phyloP scores from a whole-genome alignment of 2,113 vertebrate genomes.

The Paracanthobrama guichenoti region DNA sequence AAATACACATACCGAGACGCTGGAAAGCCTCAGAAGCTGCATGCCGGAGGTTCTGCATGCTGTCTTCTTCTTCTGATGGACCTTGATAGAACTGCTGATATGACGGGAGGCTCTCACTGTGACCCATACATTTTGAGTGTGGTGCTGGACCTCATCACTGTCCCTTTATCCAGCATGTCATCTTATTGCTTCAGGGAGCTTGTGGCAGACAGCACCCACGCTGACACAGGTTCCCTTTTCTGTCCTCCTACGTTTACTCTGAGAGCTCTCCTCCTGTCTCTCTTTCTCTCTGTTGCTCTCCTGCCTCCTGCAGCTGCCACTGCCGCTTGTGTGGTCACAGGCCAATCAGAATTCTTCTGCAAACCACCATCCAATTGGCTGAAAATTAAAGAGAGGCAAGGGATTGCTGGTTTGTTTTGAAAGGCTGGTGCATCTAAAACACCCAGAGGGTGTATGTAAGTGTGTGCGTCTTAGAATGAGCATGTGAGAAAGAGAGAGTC shows the following conservation, averaged over 20 bases:
- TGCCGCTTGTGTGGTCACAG: slow-evolving; percentile 46
- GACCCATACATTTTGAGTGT: slow-evolving; percentile 44
- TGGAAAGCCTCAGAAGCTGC: slow-evolving; percentile 71
- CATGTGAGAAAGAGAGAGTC: not conserved
- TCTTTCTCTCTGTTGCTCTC: slow-evolving; percentile 37
- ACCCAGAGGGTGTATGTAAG: not conserved
- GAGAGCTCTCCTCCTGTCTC: slow-evolving; percentile 27
- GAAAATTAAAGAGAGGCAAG: slow-evolving; percentile 41
- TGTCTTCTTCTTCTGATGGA: slow-evolving; percentile 29
- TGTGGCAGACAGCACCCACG: slow-evolving; percentile 13
- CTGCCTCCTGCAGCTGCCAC: slow-evolving; percentile 46
- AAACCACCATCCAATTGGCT: slow-evolving; percentile 53
- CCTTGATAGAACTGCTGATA: slow-evolving; percentile 8
- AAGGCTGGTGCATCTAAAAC: slow-evolving; percentile 38
- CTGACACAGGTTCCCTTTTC: slow-evolving; percentile 25
- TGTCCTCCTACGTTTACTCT: slow-evolving; percentile 15
- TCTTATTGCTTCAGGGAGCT: slow-evolving; percentile 18
- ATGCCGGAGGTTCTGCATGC: slow-evolving; percentile 72
- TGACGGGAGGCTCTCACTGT: slow-evolving; percentile 35
- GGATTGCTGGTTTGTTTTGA: slow-evolving; percentile 54
- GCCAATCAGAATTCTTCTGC: slow-evolving; percentile 56
- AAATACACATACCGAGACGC: slow-evolving; percentile 67
- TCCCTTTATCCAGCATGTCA: slow-evolving; percentile 20
- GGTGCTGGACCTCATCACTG: slow-evolving; percentile 16
- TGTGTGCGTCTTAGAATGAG: not conserved